Base-by-base conservation (phyloP, 2,113 vertebrate genomes). In the Myrmecophaga tridactyla region DNA sequence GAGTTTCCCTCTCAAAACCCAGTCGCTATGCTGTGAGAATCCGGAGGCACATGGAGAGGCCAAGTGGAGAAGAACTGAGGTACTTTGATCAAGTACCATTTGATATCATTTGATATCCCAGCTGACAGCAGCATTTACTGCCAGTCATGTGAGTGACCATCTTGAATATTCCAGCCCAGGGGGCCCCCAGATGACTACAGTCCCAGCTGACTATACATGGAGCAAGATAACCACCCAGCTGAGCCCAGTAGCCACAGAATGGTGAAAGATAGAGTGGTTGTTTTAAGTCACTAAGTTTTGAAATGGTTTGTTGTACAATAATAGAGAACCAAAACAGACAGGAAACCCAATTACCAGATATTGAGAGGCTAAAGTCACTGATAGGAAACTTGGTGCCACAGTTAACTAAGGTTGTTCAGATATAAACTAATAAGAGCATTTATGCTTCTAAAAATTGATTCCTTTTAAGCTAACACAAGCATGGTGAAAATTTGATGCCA, bases 241-340 rank as follows among this genome's bases (percentile, higher is more conserved):
- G 73, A 92, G 36, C 80, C 78, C 39, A 70, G 85, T 69, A 73
- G 76, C 21, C 83, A 92, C 17, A 31, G 31, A 58, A 41, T 82
- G 43, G 18, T 95, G 27, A 83, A 60, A 92, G n/a, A 94, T 34
- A 93, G 88, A 84, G 58, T 72, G 69, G 23, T 75, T 34, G 63
- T 69, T 85, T 27, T 48, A 48, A 48, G 46, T 48, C 46, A 48
- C 46, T 48, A 48, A 48, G 46, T 48, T 48, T 86, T 18, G 4
- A 39, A 83, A 31, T 80, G 15, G 36, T 21, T 84, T 87, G 62
- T 17, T 83, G 60, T n/a, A 29, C 10, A 89, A 76, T 17, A 73
- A 67, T 27, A 94, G 62, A 89, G 51, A 92, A 73, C 20, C 20
- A 18, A 73, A 60, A 75, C 36, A 73, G 39, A 53, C 14, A 84